These are phyloP conservation scores for Eleutherodactylus coqui DNA, from an alignment of 2,797 vertebrate genomes.

Conservation along the genomic window DNA sequence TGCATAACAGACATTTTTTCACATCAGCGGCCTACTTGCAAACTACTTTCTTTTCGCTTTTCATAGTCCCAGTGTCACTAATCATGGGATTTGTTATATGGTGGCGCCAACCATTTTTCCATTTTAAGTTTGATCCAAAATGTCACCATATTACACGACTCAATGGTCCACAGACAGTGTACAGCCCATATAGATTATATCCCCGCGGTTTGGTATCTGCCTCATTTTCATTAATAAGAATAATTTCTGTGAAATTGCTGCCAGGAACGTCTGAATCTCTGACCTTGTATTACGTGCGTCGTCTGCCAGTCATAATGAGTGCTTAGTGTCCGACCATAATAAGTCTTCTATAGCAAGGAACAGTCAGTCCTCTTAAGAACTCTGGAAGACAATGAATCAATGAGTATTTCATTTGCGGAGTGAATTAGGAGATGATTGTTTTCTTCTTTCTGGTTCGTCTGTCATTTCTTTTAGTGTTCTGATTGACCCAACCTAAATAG, in stretches of 20 bases:
- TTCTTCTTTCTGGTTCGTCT: not conserved
- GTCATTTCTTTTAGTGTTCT: not conserved
- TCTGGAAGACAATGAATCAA: constrained; percentile 4
- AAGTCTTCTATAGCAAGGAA: not conserved
- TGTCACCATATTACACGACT: not conserved
- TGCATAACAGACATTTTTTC: no score
- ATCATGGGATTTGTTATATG: no score
- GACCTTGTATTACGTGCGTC: not conserved
- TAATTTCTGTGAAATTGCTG: constrained; percentile 9
- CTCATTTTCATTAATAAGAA: constrained; percentile 2
- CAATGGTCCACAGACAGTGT: not conserved
- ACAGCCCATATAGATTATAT: not conserved
- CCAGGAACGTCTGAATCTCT: constrained; percentile 15
- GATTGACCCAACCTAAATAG: not conserved
- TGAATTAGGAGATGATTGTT: not conserved
- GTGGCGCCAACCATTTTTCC: no score
- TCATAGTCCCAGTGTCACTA: no score
- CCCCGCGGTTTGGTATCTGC: not conserved
- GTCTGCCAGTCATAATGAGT: constrained; percentile 4
- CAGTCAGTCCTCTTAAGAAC: not conserved
- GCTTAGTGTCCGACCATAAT: not conserved
- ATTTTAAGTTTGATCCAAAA: not conserved
- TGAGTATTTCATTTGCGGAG: not conserved
- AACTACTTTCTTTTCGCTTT: no score
- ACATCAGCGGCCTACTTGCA: no score